Conservation (phyloP, 2,113 vertebrate species). For the Sphaerodactylus townsendi region DNA sequence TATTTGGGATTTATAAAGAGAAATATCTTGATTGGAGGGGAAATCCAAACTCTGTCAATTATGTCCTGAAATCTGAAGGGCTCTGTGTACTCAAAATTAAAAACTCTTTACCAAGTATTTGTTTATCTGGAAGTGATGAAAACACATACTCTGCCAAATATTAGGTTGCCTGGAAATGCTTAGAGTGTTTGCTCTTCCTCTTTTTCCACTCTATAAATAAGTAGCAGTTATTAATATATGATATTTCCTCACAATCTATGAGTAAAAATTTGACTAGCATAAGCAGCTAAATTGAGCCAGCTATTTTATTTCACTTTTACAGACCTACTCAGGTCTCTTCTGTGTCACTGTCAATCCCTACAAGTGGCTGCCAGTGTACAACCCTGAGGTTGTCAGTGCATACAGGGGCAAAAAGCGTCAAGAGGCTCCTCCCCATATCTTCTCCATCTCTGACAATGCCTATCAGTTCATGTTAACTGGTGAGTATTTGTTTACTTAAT, state of each 20-base stretch:
- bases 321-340: constrained; percentile 89
- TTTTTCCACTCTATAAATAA: not conserved
- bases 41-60: not conserved
- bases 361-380: constrained; percentile 85
- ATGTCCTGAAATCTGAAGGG: not conserved
- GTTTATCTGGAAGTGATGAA: not conserved
- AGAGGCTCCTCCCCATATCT: constrained; percentile 77
- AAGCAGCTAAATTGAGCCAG: not conserved
- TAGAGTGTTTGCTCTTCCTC: not conserved
- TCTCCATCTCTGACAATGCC: constrained; percentile 75
- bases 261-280: not conserved
- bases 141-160: not conserved
- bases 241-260: not conserved
- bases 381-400: constrained; percentile 65
- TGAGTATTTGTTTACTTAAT: too few relatives aligned
- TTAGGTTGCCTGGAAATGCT: not conserved
- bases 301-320: constrained; percentile 5
- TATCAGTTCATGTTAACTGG: constrained; percentile 75
- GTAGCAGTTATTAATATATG: not conserved
- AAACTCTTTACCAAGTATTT: not conserved
- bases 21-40: not conserved
- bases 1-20: not conserved
- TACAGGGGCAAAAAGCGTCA: constrained; percentile 76
- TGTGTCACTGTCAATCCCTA: constrained; percentile 88
- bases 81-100: not conserved